Percentiles rank a stretch among this genome's conserved stretches.
Evolutionary conservation across 2,113 vertebrate species (phyloP).

Genomic region (Rhea americana): DNA sequence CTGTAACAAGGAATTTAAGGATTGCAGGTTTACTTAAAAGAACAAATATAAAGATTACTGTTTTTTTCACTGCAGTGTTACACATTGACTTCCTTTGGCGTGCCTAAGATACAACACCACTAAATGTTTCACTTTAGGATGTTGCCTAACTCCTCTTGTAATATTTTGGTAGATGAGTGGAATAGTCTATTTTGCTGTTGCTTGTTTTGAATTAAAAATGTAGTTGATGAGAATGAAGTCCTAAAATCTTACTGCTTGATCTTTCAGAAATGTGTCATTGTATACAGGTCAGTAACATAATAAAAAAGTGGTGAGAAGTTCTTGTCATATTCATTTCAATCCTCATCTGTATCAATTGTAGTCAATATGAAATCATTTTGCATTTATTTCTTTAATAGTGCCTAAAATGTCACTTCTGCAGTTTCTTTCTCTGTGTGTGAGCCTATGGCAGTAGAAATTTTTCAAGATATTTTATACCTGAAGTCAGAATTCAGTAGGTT

Average conservation of each 20-base stretch:
- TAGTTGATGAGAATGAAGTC: not conserved
- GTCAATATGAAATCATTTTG: not conserved
- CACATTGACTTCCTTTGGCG: not conserved
- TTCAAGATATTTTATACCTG: not conserved
- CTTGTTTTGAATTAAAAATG: not conserved
- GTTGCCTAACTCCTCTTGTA: not conserved
- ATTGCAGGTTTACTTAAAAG: conserved; percentile 17
- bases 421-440: not conserved
- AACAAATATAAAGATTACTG: not conserved
- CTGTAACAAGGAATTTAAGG: conserved; percentile 46
- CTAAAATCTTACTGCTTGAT: not conserved
- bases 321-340: not conserved
- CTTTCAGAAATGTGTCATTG: conserved; percentile 3
- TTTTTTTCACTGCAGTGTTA: not conserved
- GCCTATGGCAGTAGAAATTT: not conserved
- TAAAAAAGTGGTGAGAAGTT: not conserved
- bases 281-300: not conserved
- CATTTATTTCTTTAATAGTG: not conserved
- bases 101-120: not conserved
- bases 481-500: not conserved
- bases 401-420: not conserved
- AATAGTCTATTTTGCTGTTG: not conserved
- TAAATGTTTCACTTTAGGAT: not conserved
- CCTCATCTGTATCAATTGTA: conserved; percentile 6
- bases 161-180: not conserved